Evolutionary conservation across 2,797 vertebrate genomes (phyloP).

Genomic region (Bradypus variegatus): DNA sequence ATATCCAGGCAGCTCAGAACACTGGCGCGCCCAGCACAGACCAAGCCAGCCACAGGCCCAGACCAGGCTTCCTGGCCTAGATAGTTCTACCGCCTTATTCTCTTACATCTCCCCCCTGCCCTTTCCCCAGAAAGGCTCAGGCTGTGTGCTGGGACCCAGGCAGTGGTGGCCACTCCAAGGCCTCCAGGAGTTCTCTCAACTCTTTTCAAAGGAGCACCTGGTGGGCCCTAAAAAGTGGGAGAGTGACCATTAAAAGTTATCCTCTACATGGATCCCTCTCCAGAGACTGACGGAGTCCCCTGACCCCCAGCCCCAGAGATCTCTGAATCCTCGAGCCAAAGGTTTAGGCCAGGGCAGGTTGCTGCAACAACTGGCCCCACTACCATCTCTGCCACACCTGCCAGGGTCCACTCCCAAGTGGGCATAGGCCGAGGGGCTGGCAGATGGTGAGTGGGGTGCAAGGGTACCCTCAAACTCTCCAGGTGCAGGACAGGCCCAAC

Average conservation of each 20-base stretch:
- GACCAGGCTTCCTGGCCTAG: constrained; percentile 7
- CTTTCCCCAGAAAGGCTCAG: neutral
- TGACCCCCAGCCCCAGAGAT: neutral
- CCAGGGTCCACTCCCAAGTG: neutral
- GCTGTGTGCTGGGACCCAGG: neutral
- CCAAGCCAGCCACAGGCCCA: neutral
- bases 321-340: neutral
- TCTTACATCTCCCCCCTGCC: neutral
- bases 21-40: neutral
- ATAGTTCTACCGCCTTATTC: neutral
- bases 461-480: constrained; percentile 24
- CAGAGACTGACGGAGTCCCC: neutral
- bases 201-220: constrained; percentile 1
- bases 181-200: neutral
- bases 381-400: neutral
- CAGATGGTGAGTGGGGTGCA: neutral
- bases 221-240: neutral
- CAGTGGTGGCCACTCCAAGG: neutral
- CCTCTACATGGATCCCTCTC: neutral
- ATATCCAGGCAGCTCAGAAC: neutral
- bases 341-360: constrained; percentile 10
- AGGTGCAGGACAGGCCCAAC: neutral
- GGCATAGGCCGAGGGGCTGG: neutral
- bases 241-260: constrained; percentile 39
- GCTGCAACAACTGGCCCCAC: neutral